Evolutionary conservation across 2,888 invertebrate genomes (phyloP).

Genomic region (Kryphioiulus occultus): DNA sequence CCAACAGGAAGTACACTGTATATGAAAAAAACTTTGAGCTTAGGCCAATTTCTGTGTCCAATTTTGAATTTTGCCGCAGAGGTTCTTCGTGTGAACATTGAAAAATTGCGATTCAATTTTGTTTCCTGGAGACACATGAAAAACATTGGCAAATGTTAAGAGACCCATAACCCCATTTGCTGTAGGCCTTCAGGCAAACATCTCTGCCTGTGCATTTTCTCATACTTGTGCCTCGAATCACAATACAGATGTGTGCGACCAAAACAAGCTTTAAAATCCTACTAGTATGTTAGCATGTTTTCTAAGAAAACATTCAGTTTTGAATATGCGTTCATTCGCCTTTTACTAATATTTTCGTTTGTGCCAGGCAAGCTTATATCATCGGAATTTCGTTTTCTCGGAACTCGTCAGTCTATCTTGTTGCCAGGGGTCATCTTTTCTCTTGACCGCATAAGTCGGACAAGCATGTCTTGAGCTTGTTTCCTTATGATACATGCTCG

Average conservation of each 20-base stretch:
- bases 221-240: background rate
- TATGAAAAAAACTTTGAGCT: no score
- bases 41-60: no score
- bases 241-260: background rate
- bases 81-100: no score
- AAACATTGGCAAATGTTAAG: no score
- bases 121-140: no score
- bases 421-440: background rate
- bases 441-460: background rate
- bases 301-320: background rate
- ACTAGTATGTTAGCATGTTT: background rate
- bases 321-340: background rate
- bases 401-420: background rate
- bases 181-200: background rate
- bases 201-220: background rate
- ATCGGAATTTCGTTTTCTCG: background rate
- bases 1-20: no score
- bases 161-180: no score
- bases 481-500: background rate
- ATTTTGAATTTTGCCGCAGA: no score
- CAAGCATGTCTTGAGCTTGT: background rate
- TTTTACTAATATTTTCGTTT: background rate
- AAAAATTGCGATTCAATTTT: no score
- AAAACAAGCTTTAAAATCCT: background rate
- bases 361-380: background rate